Evolutionary conservation across 2,888 invertebrate species (phyloP).

Genomic region (Heteropelma amictum): DNA sequence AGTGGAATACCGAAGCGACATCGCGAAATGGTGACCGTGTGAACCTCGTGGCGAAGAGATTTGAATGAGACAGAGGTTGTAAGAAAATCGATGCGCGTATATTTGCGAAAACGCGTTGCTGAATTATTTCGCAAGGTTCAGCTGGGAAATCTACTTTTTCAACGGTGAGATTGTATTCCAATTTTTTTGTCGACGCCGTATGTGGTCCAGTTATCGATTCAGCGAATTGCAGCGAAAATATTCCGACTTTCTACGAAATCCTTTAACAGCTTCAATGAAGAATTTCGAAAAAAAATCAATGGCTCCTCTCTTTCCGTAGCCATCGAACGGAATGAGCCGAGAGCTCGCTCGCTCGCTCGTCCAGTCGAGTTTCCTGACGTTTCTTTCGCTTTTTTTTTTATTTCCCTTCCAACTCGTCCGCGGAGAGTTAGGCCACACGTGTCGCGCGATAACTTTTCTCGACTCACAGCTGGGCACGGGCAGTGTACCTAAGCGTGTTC

Average conservation of each 20-base stretch:
- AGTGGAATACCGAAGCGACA: slow-evolving; percentile 45
- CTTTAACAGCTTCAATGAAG: background rate
- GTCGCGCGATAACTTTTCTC: slow-evolving; percentile 35
- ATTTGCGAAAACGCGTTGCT: too few species aligned
- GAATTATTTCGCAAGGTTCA: too few species aligned
- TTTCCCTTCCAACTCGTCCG: background rate
- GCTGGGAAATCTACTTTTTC: too few species aligned
- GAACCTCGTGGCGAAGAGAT: too few species aligned
- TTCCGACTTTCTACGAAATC: slow-evolving; percentile 20
- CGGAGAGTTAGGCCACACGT: slow-evolving; percentile 23
- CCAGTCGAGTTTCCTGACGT: slow-evolving; percentile 46
- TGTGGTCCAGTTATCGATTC: too few species aligned
- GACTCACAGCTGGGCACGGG: slow-evolving; percentile 10
- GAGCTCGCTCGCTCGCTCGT: slow-evolving; percentile 49
- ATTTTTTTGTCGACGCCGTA: too few species aligned
- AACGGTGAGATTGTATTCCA: too few species aligned
- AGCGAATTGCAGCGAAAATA: background rate
- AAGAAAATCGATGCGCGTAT: too few species aligned
- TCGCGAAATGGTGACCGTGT: slow-evolving; percentile 25
- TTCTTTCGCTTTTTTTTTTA: slow-evolving; percentile 31
- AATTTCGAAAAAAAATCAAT: slow-evolving; percentile 24
- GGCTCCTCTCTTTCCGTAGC: slow-evolving; percentile 28
- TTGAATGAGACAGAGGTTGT: too few species aligned
- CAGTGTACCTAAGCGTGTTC: slow-evolving; percentile 30
- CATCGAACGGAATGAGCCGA: slow-evolving; percentile 19